Conservation (phyloP, 2,888 invertebrate genomes). For the Euclidia mi region DNA sequence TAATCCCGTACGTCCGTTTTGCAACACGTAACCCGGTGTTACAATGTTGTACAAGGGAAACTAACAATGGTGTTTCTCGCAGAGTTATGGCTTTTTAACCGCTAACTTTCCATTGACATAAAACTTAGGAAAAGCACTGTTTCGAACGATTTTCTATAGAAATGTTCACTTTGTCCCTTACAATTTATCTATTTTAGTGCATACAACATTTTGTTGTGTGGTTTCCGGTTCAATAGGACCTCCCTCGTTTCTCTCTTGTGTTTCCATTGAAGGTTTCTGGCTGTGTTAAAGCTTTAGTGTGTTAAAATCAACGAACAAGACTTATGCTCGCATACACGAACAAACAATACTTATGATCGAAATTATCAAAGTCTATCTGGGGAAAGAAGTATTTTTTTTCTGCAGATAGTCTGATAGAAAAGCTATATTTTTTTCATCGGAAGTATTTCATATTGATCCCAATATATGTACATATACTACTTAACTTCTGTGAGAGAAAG, state of each 20-base stretch:
- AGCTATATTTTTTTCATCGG: too few relatives aligned
- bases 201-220: conserved; percentile 5
- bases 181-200: conserved; percentile 30
- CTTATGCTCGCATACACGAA: too few relatives aligned
- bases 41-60: conserved; percentile 26
- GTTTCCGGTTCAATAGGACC: conserved; percentile 19
- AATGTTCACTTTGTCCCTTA: conserved; percentile 29
- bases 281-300: too few relatives aligned
- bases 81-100: conserved; percentile 43
- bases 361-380: too few relatives aligned
- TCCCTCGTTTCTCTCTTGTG: conserved; percentile 8
- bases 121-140: conserved; percentile 53
- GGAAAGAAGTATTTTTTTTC: too few relatives aligned
- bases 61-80: conserved; percentile 42
- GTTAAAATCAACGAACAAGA: too few relatives aligned
- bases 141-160: conserved; percentile 29
- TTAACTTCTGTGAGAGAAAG: too few relatives aligned
- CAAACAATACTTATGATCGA: too few relatives aligned
- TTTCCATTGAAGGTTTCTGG: too few relatives aligned
- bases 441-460: too few relatives aligned
- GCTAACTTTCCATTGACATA: conserved; percentile 56
- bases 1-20: conserved; percentile 18
- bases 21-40: conserved; percentile 15
- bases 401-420: too few relatives aligned
- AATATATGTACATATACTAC: too few relatives aligned